Conservation (phyloP, 2,888 invertebrate genomes). For the Nomada ruficornis region DNA sequence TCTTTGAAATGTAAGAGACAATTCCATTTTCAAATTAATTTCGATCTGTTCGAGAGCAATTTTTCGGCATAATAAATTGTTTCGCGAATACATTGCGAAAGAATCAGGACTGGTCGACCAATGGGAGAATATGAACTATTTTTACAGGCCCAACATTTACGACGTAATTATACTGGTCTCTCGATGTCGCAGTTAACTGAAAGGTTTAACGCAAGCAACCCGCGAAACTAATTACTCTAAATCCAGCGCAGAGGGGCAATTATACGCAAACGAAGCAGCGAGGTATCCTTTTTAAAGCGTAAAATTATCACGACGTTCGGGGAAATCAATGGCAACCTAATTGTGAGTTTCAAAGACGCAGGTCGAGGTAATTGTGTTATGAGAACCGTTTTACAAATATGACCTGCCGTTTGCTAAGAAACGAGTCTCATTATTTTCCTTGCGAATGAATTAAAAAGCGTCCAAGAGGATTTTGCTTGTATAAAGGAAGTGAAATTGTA, state of each 20-base stretch:
- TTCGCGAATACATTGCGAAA: background rate
- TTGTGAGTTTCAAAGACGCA: background rate
- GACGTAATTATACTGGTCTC: constrained; percentile 17
- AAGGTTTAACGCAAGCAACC: constrained; percentile 25
- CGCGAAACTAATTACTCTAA: constrained; percentile 33
- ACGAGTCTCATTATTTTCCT: background rate
- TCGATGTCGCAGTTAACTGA: constrained; percentile 46
- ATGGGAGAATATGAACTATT: constrained; percentile 22
- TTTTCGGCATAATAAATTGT: constrained; percentile 16
- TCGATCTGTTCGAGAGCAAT: too few species aligned
- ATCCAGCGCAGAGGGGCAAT: constrained; percentile 22
- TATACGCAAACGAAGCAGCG: constrained; percentile 6
- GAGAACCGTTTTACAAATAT: background rate
- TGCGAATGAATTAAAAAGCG: background rate
- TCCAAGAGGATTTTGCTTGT: too few species aligned
- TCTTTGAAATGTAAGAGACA: too few species aligned
- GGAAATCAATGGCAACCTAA: constrained; percentile 12
- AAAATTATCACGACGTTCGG: constrained; percentile 4
- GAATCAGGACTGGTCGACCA: background rate
- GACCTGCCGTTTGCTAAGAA: background rate
- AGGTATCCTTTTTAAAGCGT: constrained; percentile 28
- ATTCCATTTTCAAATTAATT: too few species aligned
- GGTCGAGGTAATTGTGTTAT: background rate
- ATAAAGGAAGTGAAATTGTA: too few species aligned
- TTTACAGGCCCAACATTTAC: background rate